phyloP scores from a whole-genome alignment of 2,797 vertebrate species.

The Enteromius trimaculatus region DNA sequence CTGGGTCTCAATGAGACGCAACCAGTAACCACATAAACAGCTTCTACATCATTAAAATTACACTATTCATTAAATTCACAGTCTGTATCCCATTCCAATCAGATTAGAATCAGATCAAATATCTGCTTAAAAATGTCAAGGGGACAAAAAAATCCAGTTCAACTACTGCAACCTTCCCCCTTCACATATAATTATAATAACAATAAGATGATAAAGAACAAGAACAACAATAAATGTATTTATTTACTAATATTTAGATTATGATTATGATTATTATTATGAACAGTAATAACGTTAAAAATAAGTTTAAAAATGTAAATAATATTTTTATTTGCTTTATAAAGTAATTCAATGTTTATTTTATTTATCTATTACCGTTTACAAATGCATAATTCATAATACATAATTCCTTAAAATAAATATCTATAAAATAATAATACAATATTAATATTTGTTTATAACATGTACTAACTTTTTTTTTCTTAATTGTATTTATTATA shows the following conservation, averaged over 20 bases:
- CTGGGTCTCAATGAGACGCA: constrained; percentile 8
- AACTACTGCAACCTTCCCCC: background rate
- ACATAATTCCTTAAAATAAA: too few relatives aligned
- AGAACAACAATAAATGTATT: background rate
- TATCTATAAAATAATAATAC: too few relatives aligned
- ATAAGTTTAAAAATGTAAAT: background rate
- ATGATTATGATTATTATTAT: background rate
- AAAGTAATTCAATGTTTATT: background rate
- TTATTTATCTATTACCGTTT: too few relatives aligned
- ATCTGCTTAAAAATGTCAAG: constrained; percentile 16
- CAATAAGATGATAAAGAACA: background rate
- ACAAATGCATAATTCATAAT: too few relatives aligned
- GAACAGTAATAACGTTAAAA: background rate
- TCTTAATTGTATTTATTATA: too few relatives aligned
- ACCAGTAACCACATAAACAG: constrained; percentile 27
- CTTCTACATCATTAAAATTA: constrained; percentile 28
- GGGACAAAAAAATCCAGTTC: background rate
- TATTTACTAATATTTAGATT: background rate
- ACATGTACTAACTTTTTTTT: too few relatives aligned
- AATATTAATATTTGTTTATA: too few relatives aligned
- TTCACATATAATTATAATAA: background rate
- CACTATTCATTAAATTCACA: constrained; percentile 35
- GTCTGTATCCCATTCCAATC: constrained; percentile 27
- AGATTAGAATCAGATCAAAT: constrained; percentile 40
- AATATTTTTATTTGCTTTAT: background rate